These are phyloP conservation scores for Melanchra persicariae DNA, from an alignment of 2,888 invertebrate species.

Conservation along the genomic window DNA sequence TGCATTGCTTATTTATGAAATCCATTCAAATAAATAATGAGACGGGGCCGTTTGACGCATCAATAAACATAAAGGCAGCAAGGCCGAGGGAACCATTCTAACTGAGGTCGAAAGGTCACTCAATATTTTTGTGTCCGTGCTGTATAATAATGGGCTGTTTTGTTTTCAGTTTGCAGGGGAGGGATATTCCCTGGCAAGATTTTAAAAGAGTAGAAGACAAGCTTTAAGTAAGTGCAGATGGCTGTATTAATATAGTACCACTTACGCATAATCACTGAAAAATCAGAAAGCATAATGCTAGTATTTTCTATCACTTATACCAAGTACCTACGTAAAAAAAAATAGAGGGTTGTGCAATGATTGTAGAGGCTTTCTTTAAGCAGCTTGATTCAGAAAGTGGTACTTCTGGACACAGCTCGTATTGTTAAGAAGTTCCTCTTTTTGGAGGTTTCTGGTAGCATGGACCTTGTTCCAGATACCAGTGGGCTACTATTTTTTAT, in stretches of 20 bases:
- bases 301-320: no score
- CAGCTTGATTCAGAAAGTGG: no score
- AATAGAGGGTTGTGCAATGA: no score
- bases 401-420: no score
- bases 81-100: slow-evolving; percentile 60
- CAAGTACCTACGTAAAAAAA: no score
- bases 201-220: background rate
- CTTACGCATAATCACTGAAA: no score
- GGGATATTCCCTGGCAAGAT: background rate
- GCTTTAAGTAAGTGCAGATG: background rate
- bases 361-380: no score
- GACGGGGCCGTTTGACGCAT: slow-evolving; percentile 59
- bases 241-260: background rate
- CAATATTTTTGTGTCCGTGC: slow-evolving; percentile 56
- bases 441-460: no score
- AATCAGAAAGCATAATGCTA: no score
- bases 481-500: no score
- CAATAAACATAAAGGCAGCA: slow-evolving; percentile 66
- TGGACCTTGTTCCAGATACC: no score
- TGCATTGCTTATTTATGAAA: slow-evolving; percentile 63
- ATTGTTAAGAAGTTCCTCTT: no score
- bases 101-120: slow-evolving; percentile 61
- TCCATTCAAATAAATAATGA: slow-evolving; percentile 66
- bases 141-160: slow-evolving; percentile 31
- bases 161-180: slow-evolving; percentile 26